Evolutionary conservation across 2,113 vertebrate genomes (phyloP).

Genomic region (Nettapus auritus): DNA sequence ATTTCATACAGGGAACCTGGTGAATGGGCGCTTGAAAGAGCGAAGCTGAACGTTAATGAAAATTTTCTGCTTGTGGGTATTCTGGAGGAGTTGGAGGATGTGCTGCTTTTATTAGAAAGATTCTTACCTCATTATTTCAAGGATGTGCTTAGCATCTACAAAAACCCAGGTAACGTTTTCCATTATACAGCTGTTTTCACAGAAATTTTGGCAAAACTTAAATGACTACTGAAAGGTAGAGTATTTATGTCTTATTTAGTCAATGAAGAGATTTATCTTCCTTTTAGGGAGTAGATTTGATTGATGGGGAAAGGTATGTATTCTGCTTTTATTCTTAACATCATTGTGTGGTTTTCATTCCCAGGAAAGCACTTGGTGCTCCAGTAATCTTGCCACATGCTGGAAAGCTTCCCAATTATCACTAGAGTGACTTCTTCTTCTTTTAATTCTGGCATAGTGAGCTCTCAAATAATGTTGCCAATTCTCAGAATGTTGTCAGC

Average conservation of each 20-base stretch:
- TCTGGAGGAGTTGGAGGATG: slow-evolving; percentile 97
- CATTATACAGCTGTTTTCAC: background rate
- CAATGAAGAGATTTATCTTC: background rate
- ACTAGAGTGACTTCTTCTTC: background rate
- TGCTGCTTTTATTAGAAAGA: slow-evolving; percentile 95
- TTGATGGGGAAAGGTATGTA: background rate
- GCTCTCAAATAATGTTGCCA: background rate
- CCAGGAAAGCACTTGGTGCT: background rate
- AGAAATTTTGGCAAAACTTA: background rate
- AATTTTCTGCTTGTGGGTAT: slow-evolving; percentile 98
- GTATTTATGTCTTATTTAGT: background rate
- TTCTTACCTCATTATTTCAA: slow-evolving; percentile 99
- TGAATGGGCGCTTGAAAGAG: slow-evolving; percentile 94
- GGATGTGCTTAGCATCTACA: slow-evolving; percentile 94
- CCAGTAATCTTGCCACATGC: background rate
- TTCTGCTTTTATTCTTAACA: background rate
- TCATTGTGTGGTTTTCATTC: background rate
- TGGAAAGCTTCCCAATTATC: background rate
- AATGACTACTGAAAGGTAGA: background rate
- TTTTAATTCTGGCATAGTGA: background rate
- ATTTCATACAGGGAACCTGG: slow-evolving; percentile 89
- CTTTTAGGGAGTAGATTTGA: background rate
- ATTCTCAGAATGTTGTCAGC: background rate
- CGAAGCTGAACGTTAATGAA: slow-evolving; percentile 94
- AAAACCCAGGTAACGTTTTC: slow-evolving; percentile 88